Percentiles rank a stretch among this genome's conserved stretches.
phyloP scores from a whole-genome alignment of 2,113 vertebrate genomes.

The Syngnathus scovelli region DNA sequence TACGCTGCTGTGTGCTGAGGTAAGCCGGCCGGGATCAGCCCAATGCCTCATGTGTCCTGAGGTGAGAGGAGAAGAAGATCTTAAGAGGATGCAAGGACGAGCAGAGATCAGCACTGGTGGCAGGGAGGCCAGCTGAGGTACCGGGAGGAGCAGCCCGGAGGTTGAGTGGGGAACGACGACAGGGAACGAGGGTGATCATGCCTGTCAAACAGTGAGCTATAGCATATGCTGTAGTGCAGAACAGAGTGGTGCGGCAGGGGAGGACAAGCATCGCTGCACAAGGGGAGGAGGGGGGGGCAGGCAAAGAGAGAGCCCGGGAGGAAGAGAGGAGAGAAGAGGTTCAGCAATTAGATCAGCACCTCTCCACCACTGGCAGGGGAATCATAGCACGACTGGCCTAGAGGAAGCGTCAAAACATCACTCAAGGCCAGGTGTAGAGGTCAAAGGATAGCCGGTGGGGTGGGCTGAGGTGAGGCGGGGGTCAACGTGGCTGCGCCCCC shows the following conservation, averaged over 20 bases:
- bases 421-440: conserved; percentile 52
- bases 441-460: conserved; percentile 47
- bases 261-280: conserved; percentile 62
- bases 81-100: conserved; percentile 61
- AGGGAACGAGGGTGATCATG: conserved; percentile 47
- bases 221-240: conserved; percentile 67
- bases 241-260: conserved; percentile 62
- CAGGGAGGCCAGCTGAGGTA: conserved; percentile 53
- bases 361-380: conserved; percentile 44
- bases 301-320: too few relatives aligned
- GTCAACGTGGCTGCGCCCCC: conserved; percentile 11
- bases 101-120: conserved; percentile 41
- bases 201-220: conserved; percentile 63
- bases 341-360: conserved; percentile 55
- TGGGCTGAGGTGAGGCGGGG: conserved; percentile 8
- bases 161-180: conserved; percentile 49
- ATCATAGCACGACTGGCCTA: conserved; percentile 44
- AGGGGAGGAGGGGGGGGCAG: conserved; percentile 20
- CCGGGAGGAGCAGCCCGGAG: conserved; percentile 49
- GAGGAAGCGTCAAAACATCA: conserved; percentile 30
- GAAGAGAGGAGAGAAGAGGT: conserved; percentile 30
- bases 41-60: conserved; percentile 35
- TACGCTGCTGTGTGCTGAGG: conserved; percentile 39
- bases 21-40: conserved; percentile 51
- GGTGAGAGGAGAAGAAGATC: conserved; percentile 48